phyloP scores from a whole-genome alignment of 2,888 invertebrate species.

The Allygus modestus region DNA sequence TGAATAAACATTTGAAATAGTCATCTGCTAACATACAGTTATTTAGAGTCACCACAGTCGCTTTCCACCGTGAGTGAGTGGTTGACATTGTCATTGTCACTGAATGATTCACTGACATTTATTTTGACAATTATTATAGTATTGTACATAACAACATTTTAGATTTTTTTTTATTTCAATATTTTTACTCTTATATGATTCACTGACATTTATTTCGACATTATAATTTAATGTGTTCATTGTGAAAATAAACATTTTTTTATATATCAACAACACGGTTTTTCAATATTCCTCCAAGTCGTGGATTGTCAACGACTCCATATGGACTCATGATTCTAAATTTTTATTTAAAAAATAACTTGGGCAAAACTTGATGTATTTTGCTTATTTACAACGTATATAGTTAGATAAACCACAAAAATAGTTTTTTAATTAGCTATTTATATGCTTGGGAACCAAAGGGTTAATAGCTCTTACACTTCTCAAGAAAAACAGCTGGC shows the following conservation, averaged over 20 bases:
- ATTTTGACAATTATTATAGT: too few relatives aligned
- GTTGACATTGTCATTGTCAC: not conserved
- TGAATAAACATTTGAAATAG: too few relatives aligned
- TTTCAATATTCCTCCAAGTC: not conserved
- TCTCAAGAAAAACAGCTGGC: too few relatives aligned
- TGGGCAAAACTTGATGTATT: not conserved
- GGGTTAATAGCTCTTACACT: too few relatives aligned
- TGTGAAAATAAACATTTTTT: not conserved
- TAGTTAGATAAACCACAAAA: not conserved
- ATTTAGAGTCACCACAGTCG: too few relatives aligned
- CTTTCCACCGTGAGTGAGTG: not conserved
- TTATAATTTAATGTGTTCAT: not conserved
- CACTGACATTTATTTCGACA: not conserved
- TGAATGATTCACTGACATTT: not conserved
- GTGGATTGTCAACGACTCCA: not conserved
- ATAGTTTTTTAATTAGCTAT: not conserved
- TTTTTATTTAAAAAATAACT: not conserved
- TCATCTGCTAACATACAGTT: too few relatives aligned
- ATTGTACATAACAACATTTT: not conserved
- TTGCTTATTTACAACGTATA: not conserved
- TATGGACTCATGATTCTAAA: slow-evolving; percentile 1
- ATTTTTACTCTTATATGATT: not conserved
- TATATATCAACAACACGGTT: slow-evolving; percentile 8
- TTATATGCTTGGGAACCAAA: not conserved
- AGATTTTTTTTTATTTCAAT: not conserved